Conservation (phyloP, 2,113 vertebrate species). For the Lethenteron reissneri region DNA sequence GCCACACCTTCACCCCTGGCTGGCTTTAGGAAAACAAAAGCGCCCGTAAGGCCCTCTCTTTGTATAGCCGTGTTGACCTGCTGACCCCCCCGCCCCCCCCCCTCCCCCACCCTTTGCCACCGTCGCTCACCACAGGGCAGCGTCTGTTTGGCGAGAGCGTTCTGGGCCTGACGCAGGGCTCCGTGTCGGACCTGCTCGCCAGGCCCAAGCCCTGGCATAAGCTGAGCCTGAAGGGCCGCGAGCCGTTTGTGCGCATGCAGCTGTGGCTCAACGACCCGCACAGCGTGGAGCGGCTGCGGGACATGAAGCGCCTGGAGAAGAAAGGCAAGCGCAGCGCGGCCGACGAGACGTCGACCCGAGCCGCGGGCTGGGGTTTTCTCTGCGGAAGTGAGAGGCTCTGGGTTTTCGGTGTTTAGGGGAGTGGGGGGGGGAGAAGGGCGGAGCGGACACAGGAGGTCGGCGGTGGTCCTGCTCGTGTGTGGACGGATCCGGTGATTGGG, state of each 20-base stretch:
- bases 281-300: slow-evolving; percentile 71
- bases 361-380: fast-evolving
- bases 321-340: slow-evolving; percentile 29
- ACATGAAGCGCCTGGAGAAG: slow-evolving; percentile 98
- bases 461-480: no score
- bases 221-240: slow-evolving; percentile 81
- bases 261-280: slow-evolving; percentile 91
- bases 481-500: no score
- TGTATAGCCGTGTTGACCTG: background rate
- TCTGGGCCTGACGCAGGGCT: slow-evolving; percentile 87
- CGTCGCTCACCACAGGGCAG: slow-evolving; percentile 37
- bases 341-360: background rate
- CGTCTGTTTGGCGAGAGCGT: slow-evolving; percentile 92
- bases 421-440: background rate
- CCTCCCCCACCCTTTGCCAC: background rate
- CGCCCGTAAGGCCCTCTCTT: no score
- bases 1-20: no score
- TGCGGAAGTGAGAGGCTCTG: background rate
- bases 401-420: no score
- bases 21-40: no score
- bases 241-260: slow-evolving; percentile 95
- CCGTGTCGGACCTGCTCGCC: slow-evolving; percentile 84
- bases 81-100: background rate
- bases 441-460: no score
- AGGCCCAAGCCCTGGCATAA: slow-evolving; percentile 97